A percentile compares a stretch with the other conserved stretches of the same genome.
These are phyloP conservation scores for Erpornis zantholeuca DNA, from an alignment of 2,113 vertebrate genomes.

Conservation along the genomic window DNA sequence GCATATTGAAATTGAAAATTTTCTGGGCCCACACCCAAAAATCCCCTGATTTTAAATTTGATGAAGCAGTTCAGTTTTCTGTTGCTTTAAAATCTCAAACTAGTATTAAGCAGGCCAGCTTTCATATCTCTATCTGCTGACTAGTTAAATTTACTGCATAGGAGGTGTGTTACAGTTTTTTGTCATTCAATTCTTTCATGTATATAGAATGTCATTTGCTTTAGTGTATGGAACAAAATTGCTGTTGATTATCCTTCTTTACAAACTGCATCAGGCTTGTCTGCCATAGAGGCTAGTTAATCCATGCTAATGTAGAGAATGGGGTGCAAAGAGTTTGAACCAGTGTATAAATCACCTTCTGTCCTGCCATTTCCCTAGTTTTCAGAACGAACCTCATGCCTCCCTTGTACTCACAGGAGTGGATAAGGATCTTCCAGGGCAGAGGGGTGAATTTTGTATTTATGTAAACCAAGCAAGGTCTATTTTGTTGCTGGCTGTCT, in stretches of 20 bases:
- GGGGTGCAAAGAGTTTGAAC: background rate
- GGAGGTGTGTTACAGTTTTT: conserved; percentile 12
- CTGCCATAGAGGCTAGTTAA: background rate
- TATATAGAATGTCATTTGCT: background rate
- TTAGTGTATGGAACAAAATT: background rate
- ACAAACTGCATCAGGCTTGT: background rate
- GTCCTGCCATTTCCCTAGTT: background rate
- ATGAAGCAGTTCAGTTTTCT: background rate
- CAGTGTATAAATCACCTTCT: background rate
- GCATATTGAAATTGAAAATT: background rate
- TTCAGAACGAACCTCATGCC: background rate
- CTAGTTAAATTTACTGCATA: background rate
- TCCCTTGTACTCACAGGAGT: background rate
- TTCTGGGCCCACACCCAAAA: background rate
- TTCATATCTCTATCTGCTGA: conserved; percentile 20
- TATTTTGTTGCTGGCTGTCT: background rate
- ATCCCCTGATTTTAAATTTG: background rate
- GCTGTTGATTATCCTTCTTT: background rate
- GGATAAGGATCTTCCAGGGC: background rate
- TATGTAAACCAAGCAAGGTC: background rate
- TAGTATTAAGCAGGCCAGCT: background rate
- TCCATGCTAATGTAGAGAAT: background rate
- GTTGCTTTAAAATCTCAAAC: background rate
- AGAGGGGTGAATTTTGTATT: background rate
- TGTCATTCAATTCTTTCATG: conserved; percentile 18